Evolutionary conservation across 2,888 invertebrate species (phyloP), one percentile per base, ranked within the genome.

Genomic region (Diaprepes abbreviatus): DNA sequence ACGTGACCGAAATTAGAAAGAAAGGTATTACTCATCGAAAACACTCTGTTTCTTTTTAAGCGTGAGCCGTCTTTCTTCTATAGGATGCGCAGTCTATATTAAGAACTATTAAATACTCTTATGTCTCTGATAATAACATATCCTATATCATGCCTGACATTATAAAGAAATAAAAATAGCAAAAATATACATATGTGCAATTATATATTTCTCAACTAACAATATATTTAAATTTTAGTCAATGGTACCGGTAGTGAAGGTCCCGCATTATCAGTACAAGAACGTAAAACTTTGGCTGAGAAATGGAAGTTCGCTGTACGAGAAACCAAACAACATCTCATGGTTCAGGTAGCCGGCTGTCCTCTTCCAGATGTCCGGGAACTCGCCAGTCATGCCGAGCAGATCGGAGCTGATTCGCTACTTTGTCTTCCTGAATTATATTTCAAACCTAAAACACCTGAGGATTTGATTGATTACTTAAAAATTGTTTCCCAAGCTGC

Each of bases 191-290:
- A n/a, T n/a, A n/a, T n/a, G n/a, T n/a, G n/a, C n/a, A 24, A 24
- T 24, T 24, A 24, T 24, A 3, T 5, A 24, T 24, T 24, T 24
- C 5, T 24, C 24, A 5, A 4, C 24, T 24, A 24, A 24, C 6
- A 19, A 62, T 6, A 38, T 52, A 7, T 72, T n/a, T n/a, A n/a
- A n/a, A n/a, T n/a, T 73, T 76, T 76, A 93, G 93, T 94, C 3
- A 92, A 92, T 82, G 94, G 94, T 10, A 93, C 93, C 0, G 89
- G 89, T 19, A 94, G 94, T 0, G 94, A 94, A 83, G 92, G 92
- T 0, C 87, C 89, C 75, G 89, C 88, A 0, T 82, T 93, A 81
- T 90, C 86, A 38, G 82, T 91, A 0, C 80, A 81, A 0, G 93
- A 94, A 81, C 86, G 94, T 54, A 92, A 92, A 83, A 75, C 79